Evolutionary conservation across 64 coral and sea anemone genomes (phyloP).

Genomic region (Platygyra sinensis): DNA sequence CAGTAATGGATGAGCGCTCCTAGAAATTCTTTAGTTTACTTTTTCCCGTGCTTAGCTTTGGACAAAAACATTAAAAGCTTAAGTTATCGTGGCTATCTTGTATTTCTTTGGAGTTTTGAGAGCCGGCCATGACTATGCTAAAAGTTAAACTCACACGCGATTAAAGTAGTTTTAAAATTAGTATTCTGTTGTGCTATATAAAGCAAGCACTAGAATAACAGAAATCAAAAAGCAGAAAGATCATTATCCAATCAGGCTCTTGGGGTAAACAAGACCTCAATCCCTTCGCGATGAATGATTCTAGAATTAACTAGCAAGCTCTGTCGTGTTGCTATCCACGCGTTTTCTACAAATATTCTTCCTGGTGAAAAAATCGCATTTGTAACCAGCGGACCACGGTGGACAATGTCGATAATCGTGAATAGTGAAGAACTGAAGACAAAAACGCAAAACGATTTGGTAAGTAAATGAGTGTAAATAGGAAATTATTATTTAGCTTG

Average conservation of each 20-base stretch:
- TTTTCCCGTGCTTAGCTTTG: not conserved
- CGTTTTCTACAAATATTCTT: not conserved
- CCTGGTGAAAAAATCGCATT: not conserved
- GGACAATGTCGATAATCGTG: not conserved
- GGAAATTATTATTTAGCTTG: not conserved
- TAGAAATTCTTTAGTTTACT: not conserved
- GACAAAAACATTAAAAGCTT: not conserved
- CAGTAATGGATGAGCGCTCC: not conserved
- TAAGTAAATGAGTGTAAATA: not conserved
- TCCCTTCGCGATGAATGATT: not conserved
- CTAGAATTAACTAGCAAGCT: not conserved
- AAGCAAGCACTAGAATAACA: not conserved
- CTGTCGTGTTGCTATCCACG: not conserved
- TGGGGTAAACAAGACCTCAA: not conserved
- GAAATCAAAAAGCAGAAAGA: conserved; percentile 19
- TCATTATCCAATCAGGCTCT: not conserved
- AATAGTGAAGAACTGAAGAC: not conserved
- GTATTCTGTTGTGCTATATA: not conserved
- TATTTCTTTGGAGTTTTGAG: not conserved
- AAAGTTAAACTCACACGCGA: not conserved
- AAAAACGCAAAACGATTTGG: not conserved
- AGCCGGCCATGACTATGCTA: not conserved
- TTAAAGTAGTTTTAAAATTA: not conserved
- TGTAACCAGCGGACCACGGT: not conserved
- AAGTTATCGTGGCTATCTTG: not conserved